Base-by-base conservation (phyloP, 1,140 invertebrate genomes). In the Mylabris phalerata region DNA sequence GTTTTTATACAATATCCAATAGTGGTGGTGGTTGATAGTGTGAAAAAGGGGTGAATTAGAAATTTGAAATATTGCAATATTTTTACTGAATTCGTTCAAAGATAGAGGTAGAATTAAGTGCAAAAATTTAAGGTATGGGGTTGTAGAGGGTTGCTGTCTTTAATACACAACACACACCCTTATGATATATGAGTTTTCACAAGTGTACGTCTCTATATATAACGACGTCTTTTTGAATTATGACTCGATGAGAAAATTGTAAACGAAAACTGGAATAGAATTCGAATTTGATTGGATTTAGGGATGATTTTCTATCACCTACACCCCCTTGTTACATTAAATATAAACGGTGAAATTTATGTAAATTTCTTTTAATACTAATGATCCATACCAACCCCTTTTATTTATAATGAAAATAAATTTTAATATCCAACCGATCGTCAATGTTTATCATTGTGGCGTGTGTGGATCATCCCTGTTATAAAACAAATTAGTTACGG, bases 361-460 rank as follows among this genome's bases (percentile, higher is more conserved):
- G 65, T 60, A 65, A 65, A 68, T 68, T 68, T 68, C 19, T 19
- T 63, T 67, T 61, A 47, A 59, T 61, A 67, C 58, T 65, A 68
- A 67, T 68, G 66, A 68, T 62, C 44, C 66, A 61, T 65, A 52
- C 45, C 63, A 40, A 32, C 7, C 7, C 32, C 67, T 65, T 65
- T 65, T 67, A 67, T 67, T 68, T 68, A 67, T 68, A 64, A 63
- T 67, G 54, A 67, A 67, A 67, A 67, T 67, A 65, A 65, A 66
- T 68, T 68, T 2, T 19, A 19, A 19, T 19, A 19, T 19, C 19
- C 19, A 19, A 19, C 19, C 19, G 19, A 19, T 19, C 19, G 19
- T 19, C 19, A 19, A 19, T 19, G 19, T 19, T 19, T 19, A 19
- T 19, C 19, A 19, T 19, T 19, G 19, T 19, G 19, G 19, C 19